Conservation (phyloP, 2,113 vertebrate species). For the Sisor rabdophorus region DNA sequence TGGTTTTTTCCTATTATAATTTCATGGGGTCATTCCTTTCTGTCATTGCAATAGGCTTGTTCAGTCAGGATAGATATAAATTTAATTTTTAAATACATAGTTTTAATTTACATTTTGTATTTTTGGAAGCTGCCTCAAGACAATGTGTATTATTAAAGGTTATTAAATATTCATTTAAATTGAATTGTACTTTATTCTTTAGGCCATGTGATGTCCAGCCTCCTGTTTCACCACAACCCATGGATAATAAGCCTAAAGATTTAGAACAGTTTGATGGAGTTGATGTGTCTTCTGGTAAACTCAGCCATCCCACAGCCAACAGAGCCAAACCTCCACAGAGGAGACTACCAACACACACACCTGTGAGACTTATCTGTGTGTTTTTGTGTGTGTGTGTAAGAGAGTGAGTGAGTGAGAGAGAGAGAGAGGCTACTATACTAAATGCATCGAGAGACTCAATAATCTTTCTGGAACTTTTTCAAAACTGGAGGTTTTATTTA, state of each 20-base stretch:
- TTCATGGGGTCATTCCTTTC: too few species aligned
- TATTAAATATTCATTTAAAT: too few species aligned
- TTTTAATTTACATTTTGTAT: too few species aligned
- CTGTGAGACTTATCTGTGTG: slow-evolving; percentile 43
- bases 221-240: slow-evolving; percentile 46
- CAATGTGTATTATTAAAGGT: too few species aligned
- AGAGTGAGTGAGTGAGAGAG: not conserved
- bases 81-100: too few species aligned
- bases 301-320: slow-evolving; percentile 71
- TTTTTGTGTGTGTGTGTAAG: not conserved
- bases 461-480: too few species aligned
- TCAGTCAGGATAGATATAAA: too few species aligned
- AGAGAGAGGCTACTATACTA: not conserved
- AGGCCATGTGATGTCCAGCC: slow-evolving; percentile 57
- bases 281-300: slow-evolving; percentile 62
- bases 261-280: slow-evolving; percentile 62
- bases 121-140: too few species aligned
- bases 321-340: slow-evolving; percentile 71
- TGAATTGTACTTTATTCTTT: not conserved
- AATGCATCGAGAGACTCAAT: not conserved
- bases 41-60: too few species aligned
- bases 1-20: too few species aligned
- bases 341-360: slow-evolving; percentile 62
- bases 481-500: too few species aligned
- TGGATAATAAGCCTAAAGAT: slow-evolving; percentile 52